Evolutionary conservation across 2,888 invertebrate genomes (phyloP).

Genomic region (Drosophila tripunctata): DNA sequence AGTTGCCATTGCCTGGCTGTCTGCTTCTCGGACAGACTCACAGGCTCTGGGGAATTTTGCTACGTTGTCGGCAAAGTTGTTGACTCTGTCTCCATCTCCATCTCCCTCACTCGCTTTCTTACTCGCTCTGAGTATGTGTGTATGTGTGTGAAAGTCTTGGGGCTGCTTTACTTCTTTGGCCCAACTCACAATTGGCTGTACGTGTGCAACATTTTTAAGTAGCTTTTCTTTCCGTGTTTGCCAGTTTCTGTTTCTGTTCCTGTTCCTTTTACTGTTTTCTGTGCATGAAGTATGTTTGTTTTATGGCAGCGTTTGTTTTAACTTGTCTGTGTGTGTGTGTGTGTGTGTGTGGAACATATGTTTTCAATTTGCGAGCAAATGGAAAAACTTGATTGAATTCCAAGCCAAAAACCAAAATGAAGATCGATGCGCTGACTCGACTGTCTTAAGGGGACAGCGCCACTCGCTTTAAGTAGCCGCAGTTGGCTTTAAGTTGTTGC

Average conservation of each 20-base stretch:
- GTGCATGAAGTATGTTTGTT: slow-evolving; percentile 59
- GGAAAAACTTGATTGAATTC: slow-evolving; percentile 79
- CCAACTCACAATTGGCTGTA: slow-evolving; percentile 71
- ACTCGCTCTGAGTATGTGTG: slow-evolving; percentile 5
- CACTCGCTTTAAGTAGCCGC: slow-evolving; percentile 22
- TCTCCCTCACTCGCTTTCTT: not conserved
- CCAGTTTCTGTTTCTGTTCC: slow-evolving; percentile 10
- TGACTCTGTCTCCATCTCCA: slow-evolving; percentile 39
- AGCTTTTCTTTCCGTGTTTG: slow-evolving; percentile 61
- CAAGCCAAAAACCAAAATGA: slow-evolving; percentile 37
- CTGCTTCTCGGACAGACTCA: slow-evolving; percentile 24
- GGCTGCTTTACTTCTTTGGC: slow-evolving; percentile 35
- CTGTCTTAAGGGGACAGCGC: slow-evolving; percentile 22
- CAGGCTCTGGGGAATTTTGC: slow-evolving; percentile 64
- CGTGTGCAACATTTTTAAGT: slow-evolving; percentile 80
- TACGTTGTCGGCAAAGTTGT: slow-evolving; percentile 66
- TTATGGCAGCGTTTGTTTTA: slow-evolving; percentile 67
- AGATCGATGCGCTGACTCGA: slow-evolving; percentile 46
- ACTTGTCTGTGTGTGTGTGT: slow-evolving; percentile 39
- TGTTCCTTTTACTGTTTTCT: slow-evolving; percentile 2
- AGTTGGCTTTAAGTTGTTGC: slow-evolving; percentile 15
- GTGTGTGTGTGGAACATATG: slow-evolving; percentile 59
- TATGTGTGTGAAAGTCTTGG: slow-evolving; percentile 32
- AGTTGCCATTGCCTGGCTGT: slow-evolving; percentile 53
- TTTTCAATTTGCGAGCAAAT: slow-evolving; percentile 77